Evolutionary conservation across 2,888 invertebrate genomes (phyloP).

Genomic region (Sthenelais limicola): DNA sequence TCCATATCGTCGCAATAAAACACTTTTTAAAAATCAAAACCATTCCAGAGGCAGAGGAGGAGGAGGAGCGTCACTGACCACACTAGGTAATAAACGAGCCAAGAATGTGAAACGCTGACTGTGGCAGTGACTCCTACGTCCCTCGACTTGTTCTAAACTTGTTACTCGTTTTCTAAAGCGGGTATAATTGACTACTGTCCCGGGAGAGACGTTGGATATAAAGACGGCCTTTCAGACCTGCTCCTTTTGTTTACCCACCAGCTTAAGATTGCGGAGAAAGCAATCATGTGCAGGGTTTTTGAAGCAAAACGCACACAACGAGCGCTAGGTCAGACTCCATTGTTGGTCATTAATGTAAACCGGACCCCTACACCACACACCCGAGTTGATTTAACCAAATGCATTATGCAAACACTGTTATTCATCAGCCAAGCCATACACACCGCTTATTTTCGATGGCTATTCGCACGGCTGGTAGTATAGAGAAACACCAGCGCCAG

Average conservation of each 20-base stretch:
- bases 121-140: no score
- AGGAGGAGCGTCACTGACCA: no score
- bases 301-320: background rate
- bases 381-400: conserved; percentile 22
- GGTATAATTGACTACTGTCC: background rate
- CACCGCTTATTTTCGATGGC: no score
- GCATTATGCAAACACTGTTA: conserved; percentile 25
- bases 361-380: background rate
- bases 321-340: background rate
- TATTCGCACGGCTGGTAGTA: no score
- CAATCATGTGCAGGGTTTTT: background rate
- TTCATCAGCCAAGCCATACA: no score
- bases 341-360: background rate
- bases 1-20: no score
- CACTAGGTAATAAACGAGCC: no score
- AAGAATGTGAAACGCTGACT: no score
- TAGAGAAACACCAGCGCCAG: no score
- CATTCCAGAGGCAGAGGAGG: no score
- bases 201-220: background rate
- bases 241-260: conserved; percentile 14
- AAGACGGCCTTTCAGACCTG: conserved; percentile 13
- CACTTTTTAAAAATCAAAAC: no score
- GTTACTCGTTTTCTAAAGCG: conserved; percentile 82
- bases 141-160: conserved; percentile 79
- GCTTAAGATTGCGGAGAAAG: conserved; percentile 2